Base-by-base conservation (phyloP, 2,888 invertebrate species). In the Troilus luridus region DNA sequence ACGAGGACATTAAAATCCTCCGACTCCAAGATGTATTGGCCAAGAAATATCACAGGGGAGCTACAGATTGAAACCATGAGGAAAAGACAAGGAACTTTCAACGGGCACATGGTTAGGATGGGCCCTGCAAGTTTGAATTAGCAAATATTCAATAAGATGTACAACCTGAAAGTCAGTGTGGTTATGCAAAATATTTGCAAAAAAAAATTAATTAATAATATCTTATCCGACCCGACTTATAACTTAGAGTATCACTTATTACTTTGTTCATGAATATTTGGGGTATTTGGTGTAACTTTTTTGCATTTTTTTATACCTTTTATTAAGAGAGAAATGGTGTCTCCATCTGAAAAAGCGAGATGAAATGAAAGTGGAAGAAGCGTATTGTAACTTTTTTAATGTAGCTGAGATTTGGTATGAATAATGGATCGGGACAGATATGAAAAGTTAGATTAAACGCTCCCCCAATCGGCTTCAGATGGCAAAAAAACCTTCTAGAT, bases 401-500 rank as follows among this genome's bases (percentile, higher is more conserved):
- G 85, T 85, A 58, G 85, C 54, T 85, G 41, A 85, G 85, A 85
- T 85, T 85, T 85, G 85, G 85, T 58, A 85, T 85, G 85, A 85
- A 85, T 85, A 85, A 85, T 85, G 85, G 85, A 85, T 85, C 85
- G 41, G 85, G 56, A 85, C 85, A 85, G 85, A 85, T 85, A 85
- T 85, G 85, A 85, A 85, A 85, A 85, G 85, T 85, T 85, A 85
- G 85, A 85, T 85, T 58, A 85, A 85, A 85, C 72, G 72, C 72
- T 77, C 72, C 72, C 72, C 72, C 72, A 77, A 77, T 77, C 72
- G 72, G 72, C 72, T 77, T 77, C 72, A 77, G 72, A 77, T 77
- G 72, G 41, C 72, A 77, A 77, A 77, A 64, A 77, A 77, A 77
- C 27, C 72, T 12, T 41, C 72, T 77, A 41, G 72, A 77, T 77